Evolutionary conservation across 2,113 vertebrate species (phyloP).

Genomic region (Ochotona curzoniae): DNA sequence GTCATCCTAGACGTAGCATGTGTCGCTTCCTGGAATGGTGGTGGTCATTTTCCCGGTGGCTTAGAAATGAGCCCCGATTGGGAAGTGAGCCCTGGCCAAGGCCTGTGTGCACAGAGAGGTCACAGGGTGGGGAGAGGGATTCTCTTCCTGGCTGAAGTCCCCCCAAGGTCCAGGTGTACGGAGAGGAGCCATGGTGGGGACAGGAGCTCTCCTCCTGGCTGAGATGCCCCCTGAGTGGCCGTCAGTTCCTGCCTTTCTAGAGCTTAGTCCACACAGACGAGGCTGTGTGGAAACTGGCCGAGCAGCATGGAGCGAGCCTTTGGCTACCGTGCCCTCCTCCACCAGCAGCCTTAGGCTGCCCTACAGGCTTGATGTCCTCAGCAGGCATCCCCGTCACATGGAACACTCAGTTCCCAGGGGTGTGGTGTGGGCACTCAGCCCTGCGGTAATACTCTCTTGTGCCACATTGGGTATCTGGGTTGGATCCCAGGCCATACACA

Average conservation of each 20-base stretch:
- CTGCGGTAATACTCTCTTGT: too few species aligned
- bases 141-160: too few species aligned
- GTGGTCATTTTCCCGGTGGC: too few species aligned
- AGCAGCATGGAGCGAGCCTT: too few species aligned
- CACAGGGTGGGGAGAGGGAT: accelerated
- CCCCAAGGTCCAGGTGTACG: accelerated
- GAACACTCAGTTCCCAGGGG: too few species aligned
- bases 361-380: accelerated
- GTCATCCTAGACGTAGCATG: background rate
- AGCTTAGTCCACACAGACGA: accelerated
- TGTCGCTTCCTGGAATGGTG: background rate
- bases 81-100: accelerated
- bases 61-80: accelerated
- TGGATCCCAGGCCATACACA: too few species aligned
- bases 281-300: too few species aligned
- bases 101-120: accelerated
- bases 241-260: background rate
- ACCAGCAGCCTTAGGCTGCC: accelerated
- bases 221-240: background rate
- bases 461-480: too few species aligned
- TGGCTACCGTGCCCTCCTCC: accelerated
- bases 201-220: accelerated
- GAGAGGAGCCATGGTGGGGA: accelerated
- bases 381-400: accelerated
- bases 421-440: too few species aligned